These are phyloP conservation scores for Equus przewalskii DNA, from an alignment of 2,113 vertebrate genomes.

Conservation along the genomic window DNA sequence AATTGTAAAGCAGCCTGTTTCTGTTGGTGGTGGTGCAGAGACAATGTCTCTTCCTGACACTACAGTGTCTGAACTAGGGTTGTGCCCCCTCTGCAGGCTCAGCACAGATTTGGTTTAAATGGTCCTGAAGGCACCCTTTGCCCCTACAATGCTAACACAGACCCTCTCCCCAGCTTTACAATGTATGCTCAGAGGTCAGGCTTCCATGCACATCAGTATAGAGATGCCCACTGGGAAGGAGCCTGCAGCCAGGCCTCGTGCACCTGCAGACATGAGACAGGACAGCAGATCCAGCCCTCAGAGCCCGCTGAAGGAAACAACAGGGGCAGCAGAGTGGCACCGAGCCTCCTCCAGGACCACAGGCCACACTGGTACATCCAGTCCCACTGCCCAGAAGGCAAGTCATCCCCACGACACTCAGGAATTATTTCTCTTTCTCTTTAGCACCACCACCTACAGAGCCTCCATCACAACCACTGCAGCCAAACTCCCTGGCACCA, in stretches of 20 bases:
- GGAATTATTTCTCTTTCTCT: neutral
- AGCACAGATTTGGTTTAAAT: neutral
- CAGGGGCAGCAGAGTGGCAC: neutral
- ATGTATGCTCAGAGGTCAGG: constrained; percentile 36
- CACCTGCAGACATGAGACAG: neutral
- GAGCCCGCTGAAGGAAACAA: neutral
- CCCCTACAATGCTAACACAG: neutral
- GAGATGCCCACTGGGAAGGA: neutral
- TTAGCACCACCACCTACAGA: neutral
- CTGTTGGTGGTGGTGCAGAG: neutral
- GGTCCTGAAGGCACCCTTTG: neutral
- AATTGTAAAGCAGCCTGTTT: neutral
- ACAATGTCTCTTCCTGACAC: neutral
- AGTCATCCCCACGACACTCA: neutral
- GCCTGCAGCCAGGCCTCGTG: neutral
- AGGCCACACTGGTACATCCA: neutral
- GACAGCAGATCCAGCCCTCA: neutral
- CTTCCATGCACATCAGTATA: neutral
- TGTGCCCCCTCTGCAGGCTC: neutral
- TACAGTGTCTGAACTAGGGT: neutral
- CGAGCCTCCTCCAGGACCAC: neutral
- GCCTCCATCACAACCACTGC: neutral
- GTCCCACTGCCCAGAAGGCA: neutral
- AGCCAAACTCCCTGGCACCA: constrained; percentile 56
- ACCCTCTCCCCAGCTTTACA: neutral